Evolutionary conservation across 2,888 invertebrate genomes (phyloP).

Genomic region (Xestia xanthographa): DNA sequence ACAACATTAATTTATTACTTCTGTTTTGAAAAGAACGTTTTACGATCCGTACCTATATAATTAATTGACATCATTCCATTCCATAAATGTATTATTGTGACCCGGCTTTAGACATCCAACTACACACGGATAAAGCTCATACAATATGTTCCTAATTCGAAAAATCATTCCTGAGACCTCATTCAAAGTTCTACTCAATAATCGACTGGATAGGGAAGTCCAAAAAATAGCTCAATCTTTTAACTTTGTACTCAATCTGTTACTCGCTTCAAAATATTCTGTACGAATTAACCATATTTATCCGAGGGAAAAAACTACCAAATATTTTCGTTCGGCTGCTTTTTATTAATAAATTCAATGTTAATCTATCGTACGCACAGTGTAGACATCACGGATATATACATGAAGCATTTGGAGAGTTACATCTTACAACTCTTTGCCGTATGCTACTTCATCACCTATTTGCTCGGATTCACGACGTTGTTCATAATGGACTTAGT

Average conservation of each 20-base stretch:
- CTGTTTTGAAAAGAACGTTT: not conserved
- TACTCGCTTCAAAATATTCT: slow-evolving; percentile 23
- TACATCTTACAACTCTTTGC: slow-evolving; percentile 10
- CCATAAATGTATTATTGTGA: not conserved
- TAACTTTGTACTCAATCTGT: not conserved
- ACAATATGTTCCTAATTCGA: slow-evolving; percentile 7
- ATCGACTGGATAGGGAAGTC: slow-evolving; percentile 1
- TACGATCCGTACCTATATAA: not conserved
- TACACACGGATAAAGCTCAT: not conserved
- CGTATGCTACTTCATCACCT: not conserved
- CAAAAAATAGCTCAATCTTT: slow-evolving; percentile 14
- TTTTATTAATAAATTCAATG: not conserved
- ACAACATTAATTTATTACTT: not conserved
- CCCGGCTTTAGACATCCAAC: not conserved
- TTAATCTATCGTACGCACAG: slow-evolving; percentile 11
- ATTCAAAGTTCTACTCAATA: not conserved
- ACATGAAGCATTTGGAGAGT: slow-evolving; percentile 11
- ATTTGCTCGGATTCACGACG: slow-evolving; percentile 18
- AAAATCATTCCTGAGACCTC: not conserved
- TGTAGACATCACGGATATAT: not conserved
- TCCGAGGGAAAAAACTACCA: slow-evolving; percentile 12
- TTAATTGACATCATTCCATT: not conserved
- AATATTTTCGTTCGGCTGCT: slow-evolving; percentile 1
- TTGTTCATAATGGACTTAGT: slow-evolving; percentile 13
- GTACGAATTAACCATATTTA: slow-evolving; percentile 15